Percentiles rank a stretch among this genome's conserved stretches.
Evolutionary conservation across 1,140 invertebrate species (phyloP).

Genomic region (Drosophila baimaii): DNA sequence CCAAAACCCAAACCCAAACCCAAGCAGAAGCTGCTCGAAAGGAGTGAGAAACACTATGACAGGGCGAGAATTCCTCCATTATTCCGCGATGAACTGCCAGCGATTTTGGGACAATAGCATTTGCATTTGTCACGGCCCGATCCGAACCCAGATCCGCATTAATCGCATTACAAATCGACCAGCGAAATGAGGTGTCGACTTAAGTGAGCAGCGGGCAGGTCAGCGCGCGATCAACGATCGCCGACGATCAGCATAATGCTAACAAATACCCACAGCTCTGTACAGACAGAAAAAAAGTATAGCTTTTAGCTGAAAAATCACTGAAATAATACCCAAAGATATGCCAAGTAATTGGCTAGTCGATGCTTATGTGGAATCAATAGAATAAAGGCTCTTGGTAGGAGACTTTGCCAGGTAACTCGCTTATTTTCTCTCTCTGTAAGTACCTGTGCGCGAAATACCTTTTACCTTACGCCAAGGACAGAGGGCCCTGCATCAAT

Average conservation of each 20-base stretch:
- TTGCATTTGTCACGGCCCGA: slow-evolving; percentile 70
- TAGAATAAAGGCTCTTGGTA: too few relatives aligned
- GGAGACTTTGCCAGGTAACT: too few relatives aligned
- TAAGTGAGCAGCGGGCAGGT: slow-evolving; percentile 67
- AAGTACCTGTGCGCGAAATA: not conserved
- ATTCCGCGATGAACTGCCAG: slow-evolving; percentile 54
- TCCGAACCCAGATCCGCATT: slow-evolving; percentile 40
- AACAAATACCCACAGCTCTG: slow-evolving; percentile 56
- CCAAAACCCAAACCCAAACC: not conserved
- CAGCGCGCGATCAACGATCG: not conserved
- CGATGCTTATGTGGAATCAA: too few relatives aligned
- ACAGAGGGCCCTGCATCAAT: slow-evolving; percentile 54
- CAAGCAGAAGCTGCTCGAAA: slow-evolving; percentile 1
- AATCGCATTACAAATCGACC: slow-evolving; percentile 66
- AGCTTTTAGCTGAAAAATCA: too few relatives aligned
- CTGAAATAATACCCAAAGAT: too few relatives aligned
- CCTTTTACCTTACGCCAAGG: slow-evolving; percentile 39
- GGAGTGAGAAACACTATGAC: not conserved
- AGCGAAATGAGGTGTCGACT: slow-evolving; percentile 77
- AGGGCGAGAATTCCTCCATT: slow-evolving; percentile 4
- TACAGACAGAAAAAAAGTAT: not conserved
- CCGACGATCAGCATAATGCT: slow-evolving; percentile 61
- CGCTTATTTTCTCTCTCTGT: slow-evolving; percentile 10
- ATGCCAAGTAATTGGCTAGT: too few relatives aligned
- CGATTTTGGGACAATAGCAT: slow-evolving; percentile 68